Evolutionary conservation across 1,140 invertebrate species (phyloP), one percentile per base, ranked within the genome.

Genomic region (Ylistrum balloti): DNA sequence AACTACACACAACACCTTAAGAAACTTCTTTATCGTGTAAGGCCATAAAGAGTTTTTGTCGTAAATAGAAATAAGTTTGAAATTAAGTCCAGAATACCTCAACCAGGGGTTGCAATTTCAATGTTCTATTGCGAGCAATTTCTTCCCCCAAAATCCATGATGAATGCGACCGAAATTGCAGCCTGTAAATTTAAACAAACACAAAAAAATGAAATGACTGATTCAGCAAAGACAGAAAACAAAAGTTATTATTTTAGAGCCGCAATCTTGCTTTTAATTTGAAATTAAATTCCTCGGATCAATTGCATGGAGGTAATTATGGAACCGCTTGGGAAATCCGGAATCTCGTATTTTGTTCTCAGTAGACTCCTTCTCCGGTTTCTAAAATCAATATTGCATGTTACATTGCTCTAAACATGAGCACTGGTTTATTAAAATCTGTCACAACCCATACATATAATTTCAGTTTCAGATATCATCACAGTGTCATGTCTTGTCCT

Each of bases 281-380:
- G 56, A 28, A 74, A 74, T 74, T 74, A 74, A 74, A 74, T 74
- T 74, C 56, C 56, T 74, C 5, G 56, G n/a, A 74, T 74, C 56
- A 74, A 74, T 74, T n/a, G 56, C n/a, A 3, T 74, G 56, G 56
- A 5, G n/a, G 56, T 74, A 74, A 74, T 74, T 74, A 74, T 74
- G 56, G 22, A 74, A 74, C 56, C 56, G n/a, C 56, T 74, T 28
- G 56, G 56, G 56, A 74, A 74, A 74, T 74, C 56, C 56, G n/a
- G n/a, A 74, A n/a, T 74, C n/a, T 3, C 56, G n/a, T 74, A 74
- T 9, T 74, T 74, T 74, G 56, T 74, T 28, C 17, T 74, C 22
- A 0, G 22, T 74, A 74, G 22, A 74, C 56, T 28, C 56, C 5
- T 74, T 22, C 56, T 28, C 56, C n/a, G 22, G n/a, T 74, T 74